Evolutionary conservation across 2,797 vertebrate species (phyloP), one percentile per base, ranked within the genome.

Genomic region (Halcyon smyrnensis): DNA sequence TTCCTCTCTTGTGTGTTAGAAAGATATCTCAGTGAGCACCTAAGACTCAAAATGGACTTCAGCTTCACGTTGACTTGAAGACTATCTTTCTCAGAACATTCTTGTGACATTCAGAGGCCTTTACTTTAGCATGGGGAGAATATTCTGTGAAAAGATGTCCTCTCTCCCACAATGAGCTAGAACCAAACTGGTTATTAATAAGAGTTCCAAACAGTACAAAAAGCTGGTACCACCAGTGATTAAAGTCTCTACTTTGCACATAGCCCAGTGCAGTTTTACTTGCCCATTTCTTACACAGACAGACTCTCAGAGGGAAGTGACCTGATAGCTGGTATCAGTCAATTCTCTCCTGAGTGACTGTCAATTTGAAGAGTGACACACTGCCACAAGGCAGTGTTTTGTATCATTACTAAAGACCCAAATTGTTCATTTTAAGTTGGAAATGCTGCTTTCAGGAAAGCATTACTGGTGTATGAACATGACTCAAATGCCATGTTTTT

Each of bases 231-330:
- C 16, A 19, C 19, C 8, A 56, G 28, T 3, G 5, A 77, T 51
- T 27, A 73, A 48, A 50, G 18, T 64, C 0, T 45, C 19, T 3
- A 12, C 16, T 16, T 12, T 50, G 57, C 18, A 21, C 13, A 37
- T 1, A n/a, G 34, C 24, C 5, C 62, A 25, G 15, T 19, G 24
- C 48, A 54, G 20, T 48, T 85, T 25, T 27, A 64, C 60, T 21
- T 54, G 17, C 14, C 32, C 3, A 0, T 2, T 15, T 21, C 36
- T 27, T 15, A n/a, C 1, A 0, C 45, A 73, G 36, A n/a, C 16
- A 30, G 9, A 15, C 32, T 15, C n/a, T 18, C 50, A 23, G 34
- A 34, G 23, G 32, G 12, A 67, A 34, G 19, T 2, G 3, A 11
- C 41, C 28, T 6, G 8, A 91, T 17, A 43, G 4, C 4, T 20